Evolutionary conservation across 2,797 vertebrate species (phyloP), one percentile per base, ranked within the genome.

Genomic region (Myotis planiceps): DNA sequence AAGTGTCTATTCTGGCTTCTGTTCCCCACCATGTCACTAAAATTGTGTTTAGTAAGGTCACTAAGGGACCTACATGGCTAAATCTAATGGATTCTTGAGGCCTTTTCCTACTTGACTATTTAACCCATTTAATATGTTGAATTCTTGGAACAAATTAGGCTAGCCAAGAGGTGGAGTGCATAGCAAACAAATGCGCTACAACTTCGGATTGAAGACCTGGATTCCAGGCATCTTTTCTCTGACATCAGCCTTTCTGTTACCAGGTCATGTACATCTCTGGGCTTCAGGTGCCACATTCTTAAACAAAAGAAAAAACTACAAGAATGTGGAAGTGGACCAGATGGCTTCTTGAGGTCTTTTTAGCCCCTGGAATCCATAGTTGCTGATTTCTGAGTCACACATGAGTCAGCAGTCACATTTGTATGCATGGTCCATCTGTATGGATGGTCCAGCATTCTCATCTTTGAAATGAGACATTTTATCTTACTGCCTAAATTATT

Each of bases 401-500:
- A 63, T 0, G 5, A 88, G 25, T 94, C 89, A 94, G 89, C 94
- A 96, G 66, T 93, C 68, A 80, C 93, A 93, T 97, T 92, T 95
- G 91, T 81, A 96, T 97, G 86, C 94, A 95, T 68, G 82, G 65
- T 14, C 42, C 94, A 92, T 97, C 90, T 95, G 92, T 75, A 96
- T 97, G 85, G 93, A 95, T 65, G 83, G 68, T 13, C 94, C 92
- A 81, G 66, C 71, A 84, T 89, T 89, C 60, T 45, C 83, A 85
- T 96, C 89, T 93, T 96, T 96, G 93, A 97, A 96, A 92, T 94
- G 42, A 97, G 71, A 94, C 76, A 93, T 94, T 97, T 96, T 97
- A 23, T 91, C 93, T 88, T 72, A 32, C 51, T 95, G 80, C 81
- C 85, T 97, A 90, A 95, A 97, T 97, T 96, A 96, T 49, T 95